Evolutionary conservation across 2,113 vertebrate genomes (phyloP).

Genomic region (Corythornis cristatus): DNA sequence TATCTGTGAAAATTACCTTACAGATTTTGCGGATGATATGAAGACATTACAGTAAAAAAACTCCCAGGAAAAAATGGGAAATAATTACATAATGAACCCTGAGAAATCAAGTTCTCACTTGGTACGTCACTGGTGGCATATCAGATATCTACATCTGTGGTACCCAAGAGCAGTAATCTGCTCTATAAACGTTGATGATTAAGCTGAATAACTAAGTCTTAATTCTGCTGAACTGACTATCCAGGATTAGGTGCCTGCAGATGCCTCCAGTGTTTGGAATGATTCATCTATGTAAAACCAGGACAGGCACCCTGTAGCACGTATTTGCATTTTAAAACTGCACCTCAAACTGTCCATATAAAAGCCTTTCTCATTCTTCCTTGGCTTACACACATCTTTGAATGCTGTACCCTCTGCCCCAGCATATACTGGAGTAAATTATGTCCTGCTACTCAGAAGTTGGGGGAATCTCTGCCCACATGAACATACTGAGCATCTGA

Average conservation of each 20-base stretch:
- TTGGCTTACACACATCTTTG: background rate
- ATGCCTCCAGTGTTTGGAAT: background rate
- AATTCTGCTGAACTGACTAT: constrained; percentile 31
- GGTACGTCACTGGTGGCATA: background rate
- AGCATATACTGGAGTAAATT: background rate
- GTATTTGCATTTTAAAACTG: background rate
- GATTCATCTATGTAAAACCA: background rate
- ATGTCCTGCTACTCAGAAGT: background rate
- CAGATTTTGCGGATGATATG: constrained; percentile 40
- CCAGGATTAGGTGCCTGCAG: background rate
- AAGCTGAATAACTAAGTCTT: constrained; percentile 50
- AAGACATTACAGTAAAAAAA: constrained; percentile 48
- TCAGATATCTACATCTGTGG: constrained; percentile 11
- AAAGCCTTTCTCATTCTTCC: background rate
- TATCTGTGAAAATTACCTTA: constrained; percentile 40
- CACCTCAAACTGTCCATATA: background rate
- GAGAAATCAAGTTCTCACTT: constrained; percentile 40
- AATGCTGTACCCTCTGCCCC: background rate
- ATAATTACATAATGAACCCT: constrained; percentile 51
- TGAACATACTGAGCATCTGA: background rate
- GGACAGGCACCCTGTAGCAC: background rate
- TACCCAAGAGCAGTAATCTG: constrained; percentile 5
- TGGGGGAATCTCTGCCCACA: background rate
- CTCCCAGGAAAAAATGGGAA: background rate
- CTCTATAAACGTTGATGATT: constrained; percentile 43